Evolutionary conservation across 2,888 invertebrate species (phyloP), one percentile per base, ranked within the genome.

Genomic region (Sussaba pulchella): DNA sequence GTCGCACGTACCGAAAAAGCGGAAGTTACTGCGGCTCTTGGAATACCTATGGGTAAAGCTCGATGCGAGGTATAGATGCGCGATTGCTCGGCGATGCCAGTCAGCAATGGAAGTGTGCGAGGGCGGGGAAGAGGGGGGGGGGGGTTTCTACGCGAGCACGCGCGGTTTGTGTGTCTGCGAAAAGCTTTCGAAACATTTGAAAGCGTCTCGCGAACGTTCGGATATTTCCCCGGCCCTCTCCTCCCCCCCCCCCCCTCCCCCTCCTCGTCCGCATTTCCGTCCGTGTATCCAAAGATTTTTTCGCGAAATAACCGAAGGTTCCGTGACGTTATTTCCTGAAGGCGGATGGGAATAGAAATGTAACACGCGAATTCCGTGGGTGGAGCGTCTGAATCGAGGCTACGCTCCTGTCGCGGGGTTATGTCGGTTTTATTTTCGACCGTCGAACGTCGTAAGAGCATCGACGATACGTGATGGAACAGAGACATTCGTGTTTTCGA

Each of bases 111-210:
- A n/a, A n/a, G n/a, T n/a, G n/a, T n/a, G n/a, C n/a, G n/a, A n/a
- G n/a, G n/a, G n/a, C n/a, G n/a, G n/a, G n/a, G n/a, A n/a, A n/a
- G n/a, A n/a, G n/a, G n/a, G n/a, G n/a, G n/a, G n/a, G 31, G 6
- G 31, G 2, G 6, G 31, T 31, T 5, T 5, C 4, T 63, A 63
- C 45, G 47, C 31, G 47, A 72, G 72, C 10, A 10, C 14, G 24
- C 47, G 19, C 17, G 45, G 17, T 9, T 17, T 39, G 39, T 52
- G 50, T 39, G 61, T 19, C 39, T 61, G 61, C 24, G n/a, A 72
- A n/a, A 70, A 70, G 70, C 70, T 70, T 57, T 70, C 70, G 70
- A 70, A 70, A 70, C 70, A 70, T 70, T 70, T 70, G 45, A 43
- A 70, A 45, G 54, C 70, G 57, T 70, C 50, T 9, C 26, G 45